Evolutionary conservation across 2,888 invertebrate species (phyloP).

Genomic region (Listrodromus nycthemerus): DNA sequence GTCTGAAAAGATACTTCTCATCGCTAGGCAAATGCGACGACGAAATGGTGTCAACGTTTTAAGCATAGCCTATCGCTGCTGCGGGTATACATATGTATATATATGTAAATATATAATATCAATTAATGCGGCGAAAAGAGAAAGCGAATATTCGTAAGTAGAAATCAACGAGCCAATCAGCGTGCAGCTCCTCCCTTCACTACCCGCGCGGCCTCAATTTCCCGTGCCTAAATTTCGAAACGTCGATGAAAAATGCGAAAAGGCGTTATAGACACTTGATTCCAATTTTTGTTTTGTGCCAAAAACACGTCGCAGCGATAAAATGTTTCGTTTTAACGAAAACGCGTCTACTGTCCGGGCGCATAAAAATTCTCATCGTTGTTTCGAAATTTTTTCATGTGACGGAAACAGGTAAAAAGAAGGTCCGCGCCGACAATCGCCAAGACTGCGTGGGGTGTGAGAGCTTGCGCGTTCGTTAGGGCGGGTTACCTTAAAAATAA

Average conservation of each 20-base stretch:
- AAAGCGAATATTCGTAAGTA: slow-evolving; percentile 83
- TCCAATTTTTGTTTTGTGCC: slow-evolving; percentile 1
- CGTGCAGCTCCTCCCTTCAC: slow-evolving; percentile 82
- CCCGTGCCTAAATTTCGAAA: slow-evolving; percentile 74
- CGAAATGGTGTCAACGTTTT: slow-evolving; percentile 61
- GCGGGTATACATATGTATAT: slow-evolving; percentile 72
- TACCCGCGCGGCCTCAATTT: slow-evolving; percentile 73
- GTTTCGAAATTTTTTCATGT: slow-evolving; percentile 70
- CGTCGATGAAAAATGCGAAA: neutral
- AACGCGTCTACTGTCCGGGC: neutral
- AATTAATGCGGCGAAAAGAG: slow-evolving; percentile 79
- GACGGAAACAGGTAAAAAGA: slow-evolving; percentile 59
- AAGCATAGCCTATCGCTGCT: slow-evolving; percentile 74
- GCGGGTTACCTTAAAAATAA: slow-evolving; percentile 98
- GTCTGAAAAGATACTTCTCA: slow-evolving; percentile 69
- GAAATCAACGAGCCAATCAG: slow-evolving; percentile 84
- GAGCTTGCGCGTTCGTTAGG: slow-evolving; percentile 84
- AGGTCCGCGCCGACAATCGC: slow-evolving; percentile 60
- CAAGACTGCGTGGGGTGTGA: slow-evolving; percentile 76
- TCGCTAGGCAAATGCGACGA: slow-evolving; percentile 81
- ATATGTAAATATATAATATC: slow-evolving; percentile 73
- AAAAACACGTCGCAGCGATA: neutral
- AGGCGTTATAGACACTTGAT: neutral
- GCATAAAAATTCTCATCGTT: slow-evolving; percentile 69
- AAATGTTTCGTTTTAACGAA: neutral